These are phyloP conservation scores for Bellardia bayeri DNA, from an alignment of 2,888 invertebrate genomes.

Conservation along the genomic window DNA sequence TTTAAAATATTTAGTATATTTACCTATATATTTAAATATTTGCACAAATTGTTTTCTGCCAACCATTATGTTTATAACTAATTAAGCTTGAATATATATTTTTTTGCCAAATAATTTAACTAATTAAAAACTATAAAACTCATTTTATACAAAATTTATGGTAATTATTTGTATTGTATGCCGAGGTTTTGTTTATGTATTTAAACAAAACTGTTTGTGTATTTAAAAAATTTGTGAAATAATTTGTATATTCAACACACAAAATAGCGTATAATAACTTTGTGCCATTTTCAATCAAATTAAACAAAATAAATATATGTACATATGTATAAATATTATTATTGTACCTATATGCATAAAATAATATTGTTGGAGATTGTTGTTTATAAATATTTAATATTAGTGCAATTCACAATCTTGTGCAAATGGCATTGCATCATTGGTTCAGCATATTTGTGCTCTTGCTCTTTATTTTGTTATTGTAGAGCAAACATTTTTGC, in stretches of 20 bases:
- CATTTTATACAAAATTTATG: neutral
- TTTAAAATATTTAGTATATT: too few species aligned
- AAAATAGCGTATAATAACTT: neutral
- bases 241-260: neutral
- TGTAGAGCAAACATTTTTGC: too few species aligned
- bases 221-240: neutral
- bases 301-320: neutral
- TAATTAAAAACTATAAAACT: conserved; percentile 29
- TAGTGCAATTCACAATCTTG: too few species aligned
- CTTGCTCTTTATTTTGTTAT: too few species aligned
- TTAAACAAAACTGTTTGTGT: neutral
- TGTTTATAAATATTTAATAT: neutral
- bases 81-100: neutral
- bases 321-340: neutral
- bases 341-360: neutral
- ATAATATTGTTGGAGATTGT: neutral
- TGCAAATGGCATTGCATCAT: too few species aligned
- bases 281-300: neutral
- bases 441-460: too few species aligned
- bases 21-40: too few species aligned
- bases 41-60: neutral
- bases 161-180: neutral
- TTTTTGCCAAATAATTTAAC: neutral
- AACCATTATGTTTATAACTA: neutral
- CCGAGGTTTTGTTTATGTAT: neutral